phyloP scores from a whole-genome alignment of 2,113 vertebrate genomes.

The Ammospiza nelsoni region DNA sequence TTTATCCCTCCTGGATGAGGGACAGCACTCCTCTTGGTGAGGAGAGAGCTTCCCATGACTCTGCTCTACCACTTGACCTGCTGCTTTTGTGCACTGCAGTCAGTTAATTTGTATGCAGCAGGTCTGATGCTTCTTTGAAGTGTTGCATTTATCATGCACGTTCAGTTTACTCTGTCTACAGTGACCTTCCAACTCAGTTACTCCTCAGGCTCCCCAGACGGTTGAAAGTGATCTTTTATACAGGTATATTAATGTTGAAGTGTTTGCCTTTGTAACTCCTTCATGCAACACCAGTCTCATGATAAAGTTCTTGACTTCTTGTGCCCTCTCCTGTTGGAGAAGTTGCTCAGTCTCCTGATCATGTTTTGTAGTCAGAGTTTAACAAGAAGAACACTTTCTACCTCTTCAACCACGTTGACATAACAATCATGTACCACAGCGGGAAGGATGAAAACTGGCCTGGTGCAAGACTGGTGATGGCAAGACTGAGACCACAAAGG shows the following conservation, averaged over 20 bases:
- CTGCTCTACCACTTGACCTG: background rate
- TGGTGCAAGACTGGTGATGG: constrained; percentile 82
- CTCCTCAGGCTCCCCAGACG: background rate
- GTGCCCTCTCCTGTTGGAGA: constrained; percentile 40
- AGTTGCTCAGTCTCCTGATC: constrained; percentile 9
- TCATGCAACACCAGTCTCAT: background rate
- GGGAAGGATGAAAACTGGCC: constrained; percentile 75
- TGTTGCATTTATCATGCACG: background rate
- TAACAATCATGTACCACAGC: constrained; percentile 87
- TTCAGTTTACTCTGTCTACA: background rate
- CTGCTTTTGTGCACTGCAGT: background rate
- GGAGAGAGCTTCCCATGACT: background rate
- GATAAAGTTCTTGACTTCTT: constrained; percentile 8
- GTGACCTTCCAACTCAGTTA: background rate
- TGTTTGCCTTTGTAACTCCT: background rate
- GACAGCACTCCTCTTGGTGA: background rate
- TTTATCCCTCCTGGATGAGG: background rate
- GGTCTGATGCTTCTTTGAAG: background rate
- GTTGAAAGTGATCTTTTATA: background rate
- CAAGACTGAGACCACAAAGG: constrained; percentile 87
- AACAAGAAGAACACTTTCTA: constrained; percentile 89
- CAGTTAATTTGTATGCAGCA: background rate
- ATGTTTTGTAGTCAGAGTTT: constrained; percentile 81
- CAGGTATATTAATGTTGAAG: background rate
- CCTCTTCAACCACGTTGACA: constrained; percentile 91